Evolutionary conservation across 2,888 invertebrate genomes (phyloP).

Genomic region (Adela reaumurella): DNA sequence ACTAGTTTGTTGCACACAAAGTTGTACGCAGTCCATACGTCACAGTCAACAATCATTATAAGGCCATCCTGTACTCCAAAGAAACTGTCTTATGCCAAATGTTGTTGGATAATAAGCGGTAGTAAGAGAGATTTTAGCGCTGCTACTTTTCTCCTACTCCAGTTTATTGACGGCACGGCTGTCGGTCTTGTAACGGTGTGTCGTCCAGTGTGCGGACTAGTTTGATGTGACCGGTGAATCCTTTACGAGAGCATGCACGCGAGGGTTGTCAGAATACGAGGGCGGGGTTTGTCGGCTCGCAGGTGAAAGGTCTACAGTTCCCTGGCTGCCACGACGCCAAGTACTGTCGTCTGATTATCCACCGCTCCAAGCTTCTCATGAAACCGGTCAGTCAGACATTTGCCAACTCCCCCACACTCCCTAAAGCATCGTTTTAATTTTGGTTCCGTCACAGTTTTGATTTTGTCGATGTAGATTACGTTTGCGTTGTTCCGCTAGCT

Average conservation of each 20-base stretch:
- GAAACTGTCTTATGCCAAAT: too few species aligned
- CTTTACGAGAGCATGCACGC: too few species aligned
- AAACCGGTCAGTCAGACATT: slow-evolving; percentile 82
- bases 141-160: too few species aligned
- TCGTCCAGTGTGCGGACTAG: slow-evolving; percentile 14
- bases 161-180: slow-evolving; percentile 7
- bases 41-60: too few species aligned
- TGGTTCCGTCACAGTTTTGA: slow-evolving; percentile 16
- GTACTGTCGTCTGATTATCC: slow-evolving; percentile 94
- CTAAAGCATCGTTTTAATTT: slow-evolving; percentile 18
- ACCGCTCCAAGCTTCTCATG: slow-evolving; percentile 94
- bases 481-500: too few species aligned
- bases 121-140: too few species aligned
- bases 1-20: too few species aligned
- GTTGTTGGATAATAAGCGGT: too few species aligned
- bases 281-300: slow-evolving; percentile 43
- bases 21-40: too few species aligned
- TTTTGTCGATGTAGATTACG: slow-evolving; percentile 12
- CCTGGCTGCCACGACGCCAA: slow-evolving; percentile 93
- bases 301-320: slow-evolving; percentile 95
- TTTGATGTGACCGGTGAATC: too few species aligned
- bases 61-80: too few species aligned
- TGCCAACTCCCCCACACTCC: slow-evolving; percentile 20
- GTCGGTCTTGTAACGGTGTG: slow-evolving; percentile 17
- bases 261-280: too few species aligned